Conservation (phyloP, 2,113 vertebrate species). For the Ifrita kowaldi region DNA sequence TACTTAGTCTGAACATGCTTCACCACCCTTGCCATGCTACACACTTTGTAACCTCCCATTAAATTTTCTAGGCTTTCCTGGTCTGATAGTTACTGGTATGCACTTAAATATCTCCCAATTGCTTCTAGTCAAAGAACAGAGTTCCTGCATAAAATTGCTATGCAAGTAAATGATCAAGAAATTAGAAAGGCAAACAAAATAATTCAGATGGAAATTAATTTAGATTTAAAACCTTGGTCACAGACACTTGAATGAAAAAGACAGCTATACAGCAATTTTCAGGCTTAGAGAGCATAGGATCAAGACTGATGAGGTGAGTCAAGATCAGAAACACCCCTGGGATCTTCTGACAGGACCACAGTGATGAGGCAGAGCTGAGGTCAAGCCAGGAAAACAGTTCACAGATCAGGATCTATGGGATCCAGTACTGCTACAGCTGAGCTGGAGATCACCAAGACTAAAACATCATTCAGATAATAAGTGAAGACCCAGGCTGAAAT, state of each 20-base stretch:
- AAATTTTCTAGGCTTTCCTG: neutral
- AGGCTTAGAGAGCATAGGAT: neutral
- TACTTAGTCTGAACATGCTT: slow-evolving; percentile 21
- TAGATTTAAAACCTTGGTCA: neutral
- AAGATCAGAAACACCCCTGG: neutral
- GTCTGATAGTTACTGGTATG: neutral
- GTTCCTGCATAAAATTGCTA: neutral
- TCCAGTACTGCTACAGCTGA: neutral
- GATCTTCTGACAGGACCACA: neutral
- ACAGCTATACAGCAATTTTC: neutral
- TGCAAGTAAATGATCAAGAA: neutral
- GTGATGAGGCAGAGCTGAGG: neutral
- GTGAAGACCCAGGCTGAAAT: neutral
- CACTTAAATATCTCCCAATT: neutral
- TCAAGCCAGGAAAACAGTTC: neutral
- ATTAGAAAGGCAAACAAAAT: neutral
- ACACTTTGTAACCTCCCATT: neutral
- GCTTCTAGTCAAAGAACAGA: neutral
- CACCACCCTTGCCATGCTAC: neutral
- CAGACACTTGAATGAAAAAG: neutral
- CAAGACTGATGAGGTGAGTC: neutral
- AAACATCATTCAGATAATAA: neutral
- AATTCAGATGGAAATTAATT: neutral
- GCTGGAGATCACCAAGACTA: neutral
- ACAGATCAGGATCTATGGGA: neutral